phyloP scores from a whole-genome alignment of 1,140 invertebrate species.

The Sipha flava region DNA sequence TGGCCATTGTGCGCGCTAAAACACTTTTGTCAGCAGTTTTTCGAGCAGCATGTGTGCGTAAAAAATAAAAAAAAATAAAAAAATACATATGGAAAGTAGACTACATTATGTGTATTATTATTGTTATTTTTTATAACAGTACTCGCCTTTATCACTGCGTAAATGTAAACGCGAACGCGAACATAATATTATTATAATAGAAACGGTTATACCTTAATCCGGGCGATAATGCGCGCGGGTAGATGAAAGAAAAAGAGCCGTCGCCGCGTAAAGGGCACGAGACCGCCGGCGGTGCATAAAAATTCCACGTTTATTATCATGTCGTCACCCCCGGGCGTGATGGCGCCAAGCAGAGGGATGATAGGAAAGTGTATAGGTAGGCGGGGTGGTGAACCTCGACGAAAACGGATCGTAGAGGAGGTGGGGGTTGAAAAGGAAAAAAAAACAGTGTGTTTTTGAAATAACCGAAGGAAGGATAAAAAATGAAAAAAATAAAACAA shows the following conservation, averaged over 20 bases:
- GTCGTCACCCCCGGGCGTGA: background rate
- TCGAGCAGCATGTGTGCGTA: background rate
- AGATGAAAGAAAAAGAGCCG: background rate
- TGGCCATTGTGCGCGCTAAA: background rate
- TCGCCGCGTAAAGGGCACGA: background rate
- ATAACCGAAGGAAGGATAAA: background rate
- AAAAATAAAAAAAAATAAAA: background rate
- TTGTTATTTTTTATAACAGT: background rate
- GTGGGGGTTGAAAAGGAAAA: background rate
- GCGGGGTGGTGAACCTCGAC: no score
- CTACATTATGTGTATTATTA: no score
- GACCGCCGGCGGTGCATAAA: background rate
- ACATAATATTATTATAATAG: background rate
- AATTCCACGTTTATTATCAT: background rate
- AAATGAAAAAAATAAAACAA: background rate
- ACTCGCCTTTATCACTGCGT: background rate
- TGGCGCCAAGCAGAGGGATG: background rate
- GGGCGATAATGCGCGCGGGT: background rate
- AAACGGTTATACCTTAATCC: background rate
- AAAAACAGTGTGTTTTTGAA: constrained; percentile 7
- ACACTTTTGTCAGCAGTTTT: background rate
- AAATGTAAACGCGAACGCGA: background rate
- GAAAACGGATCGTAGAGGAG: no score
- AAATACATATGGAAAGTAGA: no score
- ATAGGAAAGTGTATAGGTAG: background rate